A percentile compares a stretch with the other conserved stretches of the same genome.
Evolutionary conservation across 2,113 vertebrate species (phyloP).

Genomic region (Pachyramphus minor): DNA sequence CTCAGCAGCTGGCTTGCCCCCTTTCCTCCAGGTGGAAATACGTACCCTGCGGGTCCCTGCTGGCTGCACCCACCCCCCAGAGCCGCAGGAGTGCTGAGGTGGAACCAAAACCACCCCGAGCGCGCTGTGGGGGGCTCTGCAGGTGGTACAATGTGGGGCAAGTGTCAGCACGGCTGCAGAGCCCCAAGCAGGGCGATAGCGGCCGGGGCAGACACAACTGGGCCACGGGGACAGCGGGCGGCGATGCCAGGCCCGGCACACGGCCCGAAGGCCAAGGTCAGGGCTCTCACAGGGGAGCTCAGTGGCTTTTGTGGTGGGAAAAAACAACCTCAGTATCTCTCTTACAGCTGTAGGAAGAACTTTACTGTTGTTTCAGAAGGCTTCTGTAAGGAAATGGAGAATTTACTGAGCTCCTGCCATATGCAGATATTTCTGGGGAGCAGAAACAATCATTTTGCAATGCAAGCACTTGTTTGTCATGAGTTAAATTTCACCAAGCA

Average conservation of each 20-base stretch:
- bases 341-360: neutral
- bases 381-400: neutral
- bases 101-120: neutral
- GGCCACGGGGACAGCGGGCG: neutral
- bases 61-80: neutral
- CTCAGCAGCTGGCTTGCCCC: accelerated
- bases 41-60: accelerated
- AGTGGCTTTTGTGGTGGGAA: neutral
- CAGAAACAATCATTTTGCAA: neutral
- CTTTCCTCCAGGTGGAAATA: neutral
- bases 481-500: neutral
- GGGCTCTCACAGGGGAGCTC: neutral
- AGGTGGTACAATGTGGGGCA: neutral
- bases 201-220: constrained; percentile 35
- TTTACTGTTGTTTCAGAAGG: neutral
- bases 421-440: neutral
- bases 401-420: neutral
- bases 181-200: constrained; percentile 29
- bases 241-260: neutral
- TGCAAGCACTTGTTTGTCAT: neutral
- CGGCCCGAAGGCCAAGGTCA: constrained; percentile 43
- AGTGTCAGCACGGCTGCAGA: neutral
- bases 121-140: accelerated
- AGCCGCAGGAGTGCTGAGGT: accelerated
- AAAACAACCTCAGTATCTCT: neutral